Conservation (phyloP, 1,140 invertebrate genomes). For the Mya arenaria region DNA sequence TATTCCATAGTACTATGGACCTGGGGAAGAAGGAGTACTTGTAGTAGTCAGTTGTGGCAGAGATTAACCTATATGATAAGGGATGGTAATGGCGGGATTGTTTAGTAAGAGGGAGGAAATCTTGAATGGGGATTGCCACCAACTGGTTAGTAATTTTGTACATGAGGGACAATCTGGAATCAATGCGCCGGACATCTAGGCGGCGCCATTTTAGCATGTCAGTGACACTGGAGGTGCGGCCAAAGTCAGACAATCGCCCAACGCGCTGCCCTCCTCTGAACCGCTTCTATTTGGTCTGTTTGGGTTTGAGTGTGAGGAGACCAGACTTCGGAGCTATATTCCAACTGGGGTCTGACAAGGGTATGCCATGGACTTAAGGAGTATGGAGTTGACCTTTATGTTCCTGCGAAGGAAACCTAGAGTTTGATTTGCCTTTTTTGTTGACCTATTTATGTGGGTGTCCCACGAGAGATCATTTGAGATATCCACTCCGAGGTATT, state of each 20-base stretch:
- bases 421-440: constrained; percentile 18
- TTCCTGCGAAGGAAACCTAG: constrained; percentile 14
- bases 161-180: not conserved
- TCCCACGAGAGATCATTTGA: constrained; percentile 7
- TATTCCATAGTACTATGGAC: too few species aligned
- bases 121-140: constrained; percentile 4
- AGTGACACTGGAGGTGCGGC: constrained; percentile 6
- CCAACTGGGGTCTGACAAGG: not conserved
- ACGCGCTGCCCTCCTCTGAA: not conserved
- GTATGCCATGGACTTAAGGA: not conserved
- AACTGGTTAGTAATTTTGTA: not conserved
- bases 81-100: not conserved
- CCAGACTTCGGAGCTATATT: constrained; percentile 12
- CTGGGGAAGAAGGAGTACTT: not conserved
- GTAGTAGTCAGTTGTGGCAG: not conserved
- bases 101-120: not conserved
- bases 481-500: constrained; percentile 36
- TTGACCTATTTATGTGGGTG: constrained; percentile 14
- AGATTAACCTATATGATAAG: not conserved
- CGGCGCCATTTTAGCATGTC: not conserved
- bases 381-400: not conserved
- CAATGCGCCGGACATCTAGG: not conserved
- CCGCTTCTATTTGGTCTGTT: constrained; percentile 3
- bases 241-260: not conserved
- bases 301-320: not conserved